These are phyloP conservation scores for Chanos chanos DNA, from an alignment of 2,797 vertebrate species.

Conservation along the genomic window DNA sequence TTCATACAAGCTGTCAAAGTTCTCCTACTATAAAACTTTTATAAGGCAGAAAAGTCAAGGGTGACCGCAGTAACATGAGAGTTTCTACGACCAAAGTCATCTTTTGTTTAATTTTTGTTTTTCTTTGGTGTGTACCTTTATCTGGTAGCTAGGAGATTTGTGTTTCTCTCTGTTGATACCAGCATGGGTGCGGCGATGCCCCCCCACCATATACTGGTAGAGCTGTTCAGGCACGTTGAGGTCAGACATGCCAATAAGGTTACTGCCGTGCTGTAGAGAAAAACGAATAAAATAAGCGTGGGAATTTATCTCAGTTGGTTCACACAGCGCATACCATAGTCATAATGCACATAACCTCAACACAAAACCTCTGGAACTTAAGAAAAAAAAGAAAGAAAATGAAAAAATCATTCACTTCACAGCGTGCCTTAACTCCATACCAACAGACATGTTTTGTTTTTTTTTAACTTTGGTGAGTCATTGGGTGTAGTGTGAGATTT, in stretches of 20 bases:
- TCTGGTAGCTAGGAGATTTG: constrained; percentile 98
- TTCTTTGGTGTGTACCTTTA: constrained; percentile 75
- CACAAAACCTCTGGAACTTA: background rate
- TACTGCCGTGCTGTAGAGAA: constrained; percentile 86
- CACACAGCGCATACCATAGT: too few species aligned
- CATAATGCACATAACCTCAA: background rate
- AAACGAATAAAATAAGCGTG: constrained; percentile 12
- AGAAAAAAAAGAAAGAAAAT: too few species aligned
- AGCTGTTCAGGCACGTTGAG: constrained; percentile 97
- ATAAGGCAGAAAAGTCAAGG: background rate
- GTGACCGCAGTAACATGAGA: background rate
- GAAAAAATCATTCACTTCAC: too few species aligned
- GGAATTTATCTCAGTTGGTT: background rate
- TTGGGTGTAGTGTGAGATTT: too few species aligned
- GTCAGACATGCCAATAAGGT: constrained; percentile 96
- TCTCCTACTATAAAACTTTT: too few species aligned
- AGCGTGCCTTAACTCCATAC: too few species aligned
- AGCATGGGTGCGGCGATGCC: constrained; percentile 85
- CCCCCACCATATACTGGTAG: constrained; percentile 98
- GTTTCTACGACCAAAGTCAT: background rate
- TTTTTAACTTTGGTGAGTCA: too few species aligned
- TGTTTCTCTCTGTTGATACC: constrained; percentile 92
- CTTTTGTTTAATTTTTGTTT: background rate
- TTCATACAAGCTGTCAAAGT: too few species aligned
- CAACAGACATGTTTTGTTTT: too few species aligned